Evolutionary conservation across 2,113 vertebrate genomes (phyloP).

Genomic region (Cnemophilus loriae): DNA sequence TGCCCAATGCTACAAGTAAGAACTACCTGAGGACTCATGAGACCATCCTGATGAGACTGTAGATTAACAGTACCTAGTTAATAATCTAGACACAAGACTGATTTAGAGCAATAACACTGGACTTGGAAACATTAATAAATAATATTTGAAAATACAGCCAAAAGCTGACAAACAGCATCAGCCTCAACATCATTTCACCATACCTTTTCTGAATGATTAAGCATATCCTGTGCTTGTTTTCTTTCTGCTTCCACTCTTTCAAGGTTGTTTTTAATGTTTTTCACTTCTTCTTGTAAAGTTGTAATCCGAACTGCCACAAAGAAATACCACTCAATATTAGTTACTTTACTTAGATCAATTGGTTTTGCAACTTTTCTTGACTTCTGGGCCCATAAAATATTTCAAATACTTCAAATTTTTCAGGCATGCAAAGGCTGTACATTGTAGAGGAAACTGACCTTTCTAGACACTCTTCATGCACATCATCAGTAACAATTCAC

Average conservation of each 20-base stretch:
- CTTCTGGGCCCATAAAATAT: neutral
- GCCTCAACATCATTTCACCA: neutral
- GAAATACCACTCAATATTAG: neutral
- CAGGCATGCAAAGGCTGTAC: neutral
- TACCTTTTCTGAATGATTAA: conserved; percentile 96
- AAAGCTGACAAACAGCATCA: neutral
- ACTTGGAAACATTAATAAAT: neutral
- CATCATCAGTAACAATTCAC: neutral
- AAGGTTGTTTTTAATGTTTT: conserved; percentile 84
- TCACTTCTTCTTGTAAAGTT: conserved; percentile 92
- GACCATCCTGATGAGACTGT: neutral
- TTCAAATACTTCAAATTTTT: neutral
- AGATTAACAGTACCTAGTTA: neutral
- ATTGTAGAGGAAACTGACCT: neutral
- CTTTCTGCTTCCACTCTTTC: conserved; percentile 89
- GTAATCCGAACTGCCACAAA: conserved; percentile 80
- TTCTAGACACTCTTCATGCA: neutral
- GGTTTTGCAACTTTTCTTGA: neutral
- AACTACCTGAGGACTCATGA: neutral
- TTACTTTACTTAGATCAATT: neutral
- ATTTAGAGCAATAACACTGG: neutral
- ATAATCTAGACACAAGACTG: neutral
- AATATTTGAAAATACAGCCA: neutral
- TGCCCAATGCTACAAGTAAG: neutral
- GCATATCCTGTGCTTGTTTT: conserved; percentile 90